A percentile compares a stretch with the other conserved stretches of the same genome.
Evolutionary conservation across 1,140 invertebrate genomes (phyloP).

Genomic region (Drosophila nebulosa): DNA sequence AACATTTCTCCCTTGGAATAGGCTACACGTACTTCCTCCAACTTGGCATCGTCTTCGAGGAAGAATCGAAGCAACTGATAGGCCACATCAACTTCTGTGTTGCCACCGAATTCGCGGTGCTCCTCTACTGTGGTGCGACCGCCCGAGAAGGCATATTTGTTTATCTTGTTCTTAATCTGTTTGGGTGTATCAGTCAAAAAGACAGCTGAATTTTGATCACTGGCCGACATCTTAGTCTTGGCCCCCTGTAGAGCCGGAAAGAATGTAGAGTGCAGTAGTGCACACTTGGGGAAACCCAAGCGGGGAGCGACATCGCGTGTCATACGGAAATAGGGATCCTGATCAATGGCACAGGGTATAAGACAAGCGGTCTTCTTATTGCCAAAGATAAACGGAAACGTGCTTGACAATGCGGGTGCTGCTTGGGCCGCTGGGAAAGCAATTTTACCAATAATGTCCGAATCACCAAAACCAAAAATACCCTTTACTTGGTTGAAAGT

Average conservation of each 20-base stretch:
- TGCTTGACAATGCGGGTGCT: slow-evolving; percentile 94
- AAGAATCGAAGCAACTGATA: slow-evolving; percentile 98
- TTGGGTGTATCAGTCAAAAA: slow-evolving; percentile 97
- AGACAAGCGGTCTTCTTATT: slow-evolving; percentile 92
- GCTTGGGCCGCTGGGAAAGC: slow-evolving; percentile 98
- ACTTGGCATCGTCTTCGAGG: slow-evolving; percentile 94
- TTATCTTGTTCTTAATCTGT: slow-evolving; percentile 98
- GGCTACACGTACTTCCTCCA: slow-evolving; percentile 90
- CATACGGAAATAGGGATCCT: slow-evolving; percentile 99
- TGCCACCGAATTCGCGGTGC: slow-evolving; percentile 94
- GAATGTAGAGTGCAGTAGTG: slow-evolving; percentile 95
- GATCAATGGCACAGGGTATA: slow-evolving; percentile 99
- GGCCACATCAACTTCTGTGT: slow-evolving; percentile 97
- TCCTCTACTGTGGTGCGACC: slow-evolving; percentile 96
- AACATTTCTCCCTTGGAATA: slow-evolving; percentile 95
- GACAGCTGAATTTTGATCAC: slow-evolving; percentile 96
- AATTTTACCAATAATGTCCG: slow-evolving; percentile 98
- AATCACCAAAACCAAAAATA: slow-evolving; percentile 99
- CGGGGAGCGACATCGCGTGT: slow-evolving; percentile 97
- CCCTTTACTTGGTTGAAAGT: slow-evolving; percentile 98
- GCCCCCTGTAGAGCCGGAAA: slow-evolving; percentile 98
- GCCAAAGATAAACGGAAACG: slow-evolving; percentile 98
- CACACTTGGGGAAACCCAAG: slow-evolving; percentile 94
- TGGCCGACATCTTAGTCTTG: slow-evolving; percentile 99
- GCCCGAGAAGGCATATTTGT: slow-evolving; percentile 99